These are phyloP conservation scores for Pseudomyrmex pallidus DNA, from an alignment of 1,140 invertebrate genomes.

Conservation along the genomic window DNA sequence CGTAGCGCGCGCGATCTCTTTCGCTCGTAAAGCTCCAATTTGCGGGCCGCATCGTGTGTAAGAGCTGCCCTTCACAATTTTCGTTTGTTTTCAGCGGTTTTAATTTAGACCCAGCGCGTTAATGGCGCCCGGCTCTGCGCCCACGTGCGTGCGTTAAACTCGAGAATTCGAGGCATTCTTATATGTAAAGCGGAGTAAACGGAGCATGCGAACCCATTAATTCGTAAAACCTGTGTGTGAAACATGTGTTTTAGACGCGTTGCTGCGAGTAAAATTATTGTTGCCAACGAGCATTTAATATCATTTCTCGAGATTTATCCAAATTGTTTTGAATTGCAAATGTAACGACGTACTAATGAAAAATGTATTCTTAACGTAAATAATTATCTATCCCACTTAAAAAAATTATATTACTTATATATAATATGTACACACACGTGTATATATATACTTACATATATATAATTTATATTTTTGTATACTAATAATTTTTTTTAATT, in stretches of 20 bases:
- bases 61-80: slow-evolving; percentile 42
- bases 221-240: not conserved
- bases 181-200: not conserved
- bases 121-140: slow-evolving; percentile 18
- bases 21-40: slow-evolving; percentile 50
- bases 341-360: too few species aligned
- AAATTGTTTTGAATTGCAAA: not conserved
- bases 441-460: too few species aligned
- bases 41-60: not conserved
- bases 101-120: slow-evolving; percentile 49
- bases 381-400: too few species aligned
- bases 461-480: too few species aligned
- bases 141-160: slow-evolving; percentile 1
- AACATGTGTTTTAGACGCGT: not conserved
- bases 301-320: not conserved
- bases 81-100: slow-evolving; percentile 58
- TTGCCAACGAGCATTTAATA: not conserved
- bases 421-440: too few species aligned
- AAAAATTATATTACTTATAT: too few species aligned
- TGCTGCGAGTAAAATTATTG: not conserved
- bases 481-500: slow-evolving; percentile 13
- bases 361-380: too few species aligned
- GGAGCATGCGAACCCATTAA: not conserved
- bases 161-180: slow-evolving; percentile 43
- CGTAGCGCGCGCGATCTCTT: slow-evolving; percentile 16